Evolutionary conservation across 2,888 invertebrate genomes (phyloP).

Genomic region (Drosophila maculinotata): DNA sequence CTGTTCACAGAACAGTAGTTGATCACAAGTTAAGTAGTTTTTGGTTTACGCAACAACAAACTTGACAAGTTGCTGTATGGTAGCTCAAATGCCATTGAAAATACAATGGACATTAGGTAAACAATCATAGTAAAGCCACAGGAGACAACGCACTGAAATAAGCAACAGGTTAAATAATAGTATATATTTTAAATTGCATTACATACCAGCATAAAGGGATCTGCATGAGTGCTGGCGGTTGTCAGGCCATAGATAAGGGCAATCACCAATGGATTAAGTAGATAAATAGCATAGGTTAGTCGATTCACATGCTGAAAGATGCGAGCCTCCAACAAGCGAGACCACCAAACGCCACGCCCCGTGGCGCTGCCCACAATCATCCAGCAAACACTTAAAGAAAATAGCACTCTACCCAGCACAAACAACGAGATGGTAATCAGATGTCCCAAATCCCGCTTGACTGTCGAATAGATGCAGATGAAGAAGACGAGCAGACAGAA

Average conservation of each 20-base stretch:
- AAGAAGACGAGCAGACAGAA: slow-evolving; percentile 78
- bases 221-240: slow-evolving; percentile 81
- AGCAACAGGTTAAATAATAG: not conserved
- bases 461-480: slow-evolving; percentile 81
- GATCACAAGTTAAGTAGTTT: slow-evolving; percentile 63
- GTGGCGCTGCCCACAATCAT: slow-evolving; percentile 87
- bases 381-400: slow-evolving; percentile 87
- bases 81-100: slow-evolving; percentile 83
- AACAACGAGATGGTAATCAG: slow-evolving; percentile 85
- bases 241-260: slow-evolving; percentile 85
- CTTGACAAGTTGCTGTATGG: slow-evolving; percentile 84
- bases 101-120: slow-evolving; percentile 80
- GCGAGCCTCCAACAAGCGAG: slow-evolving; percentile 81
- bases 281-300: slow-evolving; percentile 87
- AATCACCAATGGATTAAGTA: slow-evolving; percentile 87
- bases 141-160: slow-evolving; percentile 74
- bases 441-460: slow-evolving; percentile 85
- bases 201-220: slow-evolving; percentile 83
- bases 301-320: slow-evolving; percentile 86
- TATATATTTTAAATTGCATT: not conserved
- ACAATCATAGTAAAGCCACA: slow-evolving; percentile 82
- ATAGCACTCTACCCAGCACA: slow-evolving; percentile 86
- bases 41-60: slow-evolving; percentile 64
- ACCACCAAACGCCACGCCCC: slow-evolving; percentile 85
- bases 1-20: slow-evolving; percentile 49